These are phyloP conservation scores for Terrapene triunguis DNA, from an alignment of 2,113 vertebrate genomes.

Conservation along the genomic window DNA sequence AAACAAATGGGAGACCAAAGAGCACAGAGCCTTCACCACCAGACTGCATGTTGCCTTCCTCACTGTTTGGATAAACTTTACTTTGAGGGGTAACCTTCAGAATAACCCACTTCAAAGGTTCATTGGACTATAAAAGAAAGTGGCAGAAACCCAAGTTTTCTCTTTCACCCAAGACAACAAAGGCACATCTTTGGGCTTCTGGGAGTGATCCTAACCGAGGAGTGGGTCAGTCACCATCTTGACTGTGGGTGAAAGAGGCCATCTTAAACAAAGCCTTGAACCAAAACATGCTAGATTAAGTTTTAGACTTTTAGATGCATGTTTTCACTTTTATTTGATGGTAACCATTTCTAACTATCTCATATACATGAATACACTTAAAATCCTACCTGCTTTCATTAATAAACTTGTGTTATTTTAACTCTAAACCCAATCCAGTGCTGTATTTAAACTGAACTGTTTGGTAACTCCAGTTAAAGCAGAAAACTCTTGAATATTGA, in stretches of 20 bases:
- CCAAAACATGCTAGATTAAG: background rate
- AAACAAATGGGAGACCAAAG: background rate
- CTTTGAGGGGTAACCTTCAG: background rate
- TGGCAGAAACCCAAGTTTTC: background rate
- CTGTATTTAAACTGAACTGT: background rate
- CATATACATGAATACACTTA: background rate
- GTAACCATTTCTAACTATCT: background rate
- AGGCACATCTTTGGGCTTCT: background rate
- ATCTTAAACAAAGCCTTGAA: background rate
- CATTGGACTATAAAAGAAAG: background rate
- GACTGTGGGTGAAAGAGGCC: background rate
- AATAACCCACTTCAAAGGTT: background rate
- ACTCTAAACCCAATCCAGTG: background rate
- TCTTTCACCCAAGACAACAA: background rate
- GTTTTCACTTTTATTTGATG: background rate
- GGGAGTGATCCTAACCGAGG: background rate
- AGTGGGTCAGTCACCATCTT: background rate
- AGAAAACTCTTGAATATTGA: background rate
- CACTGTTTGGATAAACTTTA: background rate
- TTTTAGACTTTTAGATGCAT: background rate
- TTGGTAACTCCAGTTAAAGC: background rate
- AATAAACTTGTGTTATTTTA: background rate
- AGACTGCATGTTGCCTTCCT: background rate
- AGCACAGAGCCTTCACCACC: background rate
- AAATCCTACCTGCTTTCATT: background rate